Conservation (phyloP, 2,797 vertebrate species). For the Platyrinchus mystaceus region DNA sequence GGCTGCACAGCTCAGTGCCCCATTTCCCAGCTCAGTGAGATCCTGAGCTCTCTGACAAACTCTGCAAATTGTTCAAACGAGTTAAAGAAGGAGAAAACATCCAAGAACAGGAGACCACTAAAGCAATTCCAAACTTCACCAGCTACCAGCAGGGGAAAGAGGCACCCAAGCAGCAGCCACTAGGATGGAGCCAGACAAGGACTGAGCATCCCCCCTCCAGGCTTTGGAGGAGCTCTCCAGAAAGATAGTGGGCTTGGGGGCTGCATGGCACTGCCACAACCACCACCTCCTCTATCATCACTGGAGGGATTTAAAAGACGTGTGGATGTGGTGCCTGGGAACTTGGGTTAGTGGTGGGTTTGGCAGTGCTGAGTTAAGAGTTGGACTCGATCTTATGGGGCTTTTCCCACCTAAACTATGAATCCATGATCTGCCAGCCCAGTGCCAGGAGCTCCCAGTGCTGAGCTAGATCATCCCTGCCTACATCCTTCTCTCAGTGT, state of each 20-base stretch:
- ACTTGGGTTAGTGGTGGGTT: not conserved
- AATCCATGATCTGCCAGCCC: not conserved
- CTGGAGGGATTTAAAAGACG: not conserved
- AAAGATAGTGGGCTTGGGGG: accelerated
- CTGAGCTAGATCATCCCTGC: not conserved
- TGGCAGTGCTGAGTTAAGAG: not conserved
- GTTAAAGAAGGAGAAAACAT: not conserved
- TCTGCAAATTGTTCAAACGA: not conserved
- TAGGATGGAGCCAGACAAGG: not conserved
- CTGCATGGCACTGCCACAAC: not conserved
- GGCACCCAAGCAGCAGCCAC: not conserved
- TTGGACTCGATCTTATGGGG: not conserved
- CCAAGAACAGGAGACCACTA: not conserved
- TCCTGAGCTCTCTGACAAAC: not conserved
- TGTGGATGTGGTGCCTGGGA: not conserved
- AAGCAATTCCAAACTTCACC: not conserved
- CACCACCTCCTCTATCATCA: not conserved
- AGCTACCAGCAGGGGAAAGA: not conserved
- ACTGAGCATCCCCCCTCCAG: accelerated
- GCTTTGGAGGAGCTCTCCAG: not conserved
- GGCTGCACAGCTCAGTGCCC: not conserved
- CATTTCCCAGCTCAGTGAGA: not conserved
- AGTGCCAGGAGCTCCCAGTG: not conserved
- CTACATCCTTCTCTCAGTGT: not conserved
- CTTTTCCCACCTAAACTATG: not conserved